These are phyloP conservation scores for Nipponia nippon DNA, from an alignment of 2,113 vertebrate species.

Conservation along the genomic window DNA sequence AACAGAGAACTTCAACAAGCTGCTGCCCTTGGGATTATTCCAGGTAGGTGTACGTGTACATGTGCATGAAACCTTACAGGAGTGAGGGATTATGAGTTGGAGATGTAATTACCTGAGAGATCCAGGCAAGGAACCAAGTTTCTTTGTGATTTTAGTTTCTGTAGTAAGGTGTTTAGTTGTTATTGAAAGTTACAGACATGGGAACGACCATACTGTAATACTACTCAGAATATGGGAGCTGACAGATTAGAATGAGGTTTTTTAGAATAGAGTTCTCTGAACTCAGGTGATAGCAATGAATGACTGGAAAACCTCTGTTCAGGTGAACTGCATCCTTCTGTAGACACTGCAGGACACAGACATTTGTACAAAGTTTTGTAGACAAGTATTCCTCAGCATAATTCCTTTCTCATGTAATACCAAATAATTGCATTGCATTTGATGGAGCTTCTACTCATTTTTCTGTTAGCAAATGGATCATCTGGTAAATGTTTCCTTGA, in stretches of 20 bases:
- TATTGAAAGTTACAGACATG: background rate
- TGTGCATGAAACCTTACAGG: background rate
- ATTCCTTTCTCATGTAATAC: background rate
- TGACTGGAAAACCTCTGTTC: background rate
- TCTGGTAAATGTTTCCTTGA: background rate
- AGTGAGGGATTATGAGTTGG: background rate
- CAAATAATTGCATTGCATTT: background rate
- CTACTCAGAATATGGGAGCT: background rate
- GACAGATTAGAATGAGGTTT: background rate
- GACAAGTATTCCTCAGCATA: background rate
- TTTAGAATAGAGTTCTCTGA: background rate
- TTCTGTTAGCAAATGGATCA: background rate
- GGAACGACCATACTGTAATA: background rate
- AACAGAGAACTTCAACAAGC: background rate
- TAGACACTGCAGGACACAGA: background rate
- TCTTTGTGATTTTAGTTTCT: background rate
- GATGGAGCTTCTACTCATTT: background rate
- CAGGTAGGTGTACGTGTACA: background rate
- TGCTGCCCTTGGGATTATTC: background rate
- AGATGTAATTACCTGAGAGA: background rate
- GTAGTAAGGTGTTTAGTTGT: background rate
- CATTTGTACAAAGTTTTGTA: background rate
- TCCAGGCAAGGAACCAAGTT: background rate
- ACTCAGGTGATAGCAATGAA: background rate
- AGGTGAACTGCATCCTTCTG: background rate